These are phyloP conservation scores for Bathynomus jamesi DNA, from an alignment of 1,140 invertebrate species.

Conservation along the genomic window DNA sequence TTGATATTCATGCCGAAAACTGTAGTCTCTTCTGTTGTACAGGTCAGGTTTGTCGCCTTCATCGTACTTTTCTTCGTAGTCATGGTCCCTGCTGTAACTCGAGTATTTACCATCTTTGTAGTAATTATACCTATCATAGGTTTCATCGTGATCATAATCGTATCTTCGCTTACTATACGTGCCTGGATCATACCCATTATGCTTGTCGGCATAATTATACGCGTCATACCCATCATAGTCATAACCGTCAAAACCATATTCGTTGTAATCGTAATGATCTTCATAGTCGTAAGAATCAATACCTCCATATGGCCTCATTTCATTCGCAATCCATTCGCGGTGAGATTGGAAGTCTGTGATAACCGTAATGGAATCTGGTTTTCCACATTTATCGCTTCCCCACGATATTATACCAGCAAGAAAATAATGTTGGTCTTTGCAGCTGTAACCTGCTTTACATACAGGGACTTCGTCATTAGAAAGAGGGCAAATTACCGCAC, in stretches of 20 bases:
- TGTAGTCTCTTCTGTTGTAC: no score
- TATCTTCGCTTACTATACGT: no score
- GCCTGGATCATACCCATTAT: no score
- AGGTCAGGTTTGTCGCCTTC: no score
- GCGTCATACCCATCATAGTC: no score
- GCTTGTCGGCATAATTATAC: no score
- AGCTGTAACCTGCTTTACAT: not conserved
- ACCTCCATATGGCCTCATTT: not conserved
- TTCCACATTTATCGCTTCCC: conserved; percentile 18
- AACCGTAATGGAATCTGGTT: conserved; percentile 13
- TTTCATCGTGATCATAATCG: no score
- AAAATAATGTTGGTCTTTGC: conserved; percentile 20
- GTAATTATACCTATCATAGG: no score
- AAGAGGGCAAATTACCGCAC: conserved; percentile 23
- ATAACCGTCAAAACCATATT: not conserved
- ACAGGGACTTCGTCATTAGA: conserved; percentile 7
- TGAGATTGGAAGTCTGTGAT: conserved; percentile 15
- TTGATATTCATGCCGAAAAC: no score
- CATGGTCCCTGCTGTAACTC: no score
- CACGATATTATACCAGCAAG: conserved; percentile 21
- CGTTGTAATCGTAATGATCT: not conserved
- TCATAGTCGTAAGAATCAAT: not conserved
- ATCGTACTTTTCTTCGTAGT: no score
- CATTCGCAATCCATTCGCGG: not conserved
- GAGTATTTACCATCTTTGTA: no score